Evolutionary conservation across 1,140 invertebrate genomes (phyloP), one percentile per base, ranked within the genome.

Genomic region (Sarcophaga peregrina): DNA sequence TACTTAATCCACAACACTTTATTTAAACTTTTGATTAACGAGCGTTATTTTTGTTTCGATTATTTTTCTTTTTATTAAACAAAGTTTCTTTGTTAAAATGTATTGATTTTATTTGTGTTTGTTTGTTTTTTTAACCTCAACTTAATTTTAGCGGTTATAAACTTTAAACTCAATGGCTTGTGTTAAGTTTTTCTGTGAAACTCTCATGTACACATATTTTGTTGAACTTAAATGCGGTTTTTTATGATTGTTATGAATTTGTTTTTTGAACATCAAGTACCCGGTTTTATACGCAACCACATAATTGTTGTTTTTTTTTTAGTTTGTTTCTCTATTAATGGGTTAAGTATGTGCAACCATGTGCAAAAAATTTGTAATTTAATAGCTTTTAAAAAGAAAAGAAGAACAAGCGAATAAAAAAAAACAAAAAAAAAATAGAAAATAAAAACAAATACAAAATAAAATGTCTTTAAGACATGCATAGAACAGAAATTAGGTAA

Each of bases 331-430:
- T 54, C 10, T 54, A 54, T 58, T 58, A 58, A 58, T n/a, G 54
- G 54, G 54, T 58, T 58, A 58, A 58, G 54, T 58, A 58, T 58
- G 54, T 58, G 54, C 54, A 58, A 58, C 54, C 54, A 58, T 58
- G 54, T 58, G 54, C 54, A 58, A 58, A 58, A 7, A n/a, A 13
- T 58, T 58, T 58, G 54, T n/a, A 58, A 58, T 58, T 58, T 58
- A 58, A 58, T 58, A 58, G 6, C 10, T 58, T 54, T 15, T n/a
- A 13, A 58, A 58, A 13, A 58, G 54, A 58, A 58, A 58, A 13
- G 15, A 58, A 58, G 15, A 58, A 58, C 11, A 58, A 58, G 15
- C n/a, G n/a, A n/a, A n/a, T n/a, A n/a, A n/a, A n/a, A n/a, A n/a
- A n/a, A n/a, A 58, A 13, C 0, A 13, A 11, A 3, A 58, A 58